These are phyloP conservation scores for Carassius auratus DNA, from an alignment of 2,113 vertebrate genomes.

Conservation along the genomic window DNA sequence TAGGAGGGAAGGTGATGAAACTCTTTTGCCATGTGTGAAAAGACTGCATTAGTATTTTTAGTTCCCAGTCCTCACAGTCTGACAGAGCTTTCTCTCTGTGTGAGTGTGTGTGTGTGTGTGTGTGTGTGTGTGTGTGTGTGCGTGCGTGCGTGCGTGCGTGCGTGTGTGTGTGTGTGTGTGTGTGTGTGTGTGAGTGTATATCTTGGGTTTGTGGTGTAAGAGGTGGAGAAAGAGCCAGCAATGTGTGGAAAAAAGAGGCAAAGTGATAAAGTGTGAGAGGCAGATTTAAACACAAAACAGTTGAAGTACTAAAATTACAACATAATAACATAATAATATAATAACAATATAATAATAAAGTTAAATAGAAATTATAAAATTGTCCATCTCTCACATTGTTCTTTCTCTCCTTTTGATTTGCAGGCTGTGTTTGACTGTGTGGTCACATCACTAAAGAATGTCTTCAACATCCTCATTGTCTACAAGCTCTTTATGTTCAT, in stretches of 20 bases:
- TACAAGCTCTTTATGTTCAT: conserved; percentile 99
- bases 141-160: no score
- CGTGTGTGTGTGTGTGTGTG: no score
- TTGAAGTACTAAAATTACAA: not conserved
- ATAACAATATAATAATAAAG: not conserved
- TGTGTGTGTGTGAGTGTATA: not conserved
- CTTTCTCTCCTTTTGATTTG: not conserved
- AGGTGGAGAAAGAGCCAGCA: not conserved
- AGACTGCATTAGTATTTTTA: not conserved
- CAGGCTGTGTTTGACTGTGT: conserved; percentile 90
- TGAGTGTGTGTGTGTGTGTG: no score
- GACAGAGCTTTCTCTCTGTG: not conserved
- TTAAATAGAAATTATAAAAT: not conserved
- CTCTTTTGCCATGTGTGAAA: not conserved
- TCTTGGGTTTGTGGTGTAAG: not conserved
- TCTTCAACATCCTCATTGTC: conserved; percentile 99
- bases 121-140: no score
- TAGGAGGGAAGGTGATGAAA: not conserved
- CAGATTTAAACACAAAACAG: not conserved
- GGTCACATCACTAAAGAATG: conserved; percentile 96
- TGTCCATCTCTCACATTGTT: not conserved
- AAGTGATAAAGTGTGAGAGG: not conserved
- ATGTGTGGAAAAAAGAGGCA: not conserved
- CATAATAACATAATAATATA: not conserved
- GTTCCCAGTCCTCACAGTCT: conserved; percentile 6